Evolutionary conservation across 2,888 invertebrate genomes (phyloP).

Genomic region (Hemicrepidius hirtus): DNA sequence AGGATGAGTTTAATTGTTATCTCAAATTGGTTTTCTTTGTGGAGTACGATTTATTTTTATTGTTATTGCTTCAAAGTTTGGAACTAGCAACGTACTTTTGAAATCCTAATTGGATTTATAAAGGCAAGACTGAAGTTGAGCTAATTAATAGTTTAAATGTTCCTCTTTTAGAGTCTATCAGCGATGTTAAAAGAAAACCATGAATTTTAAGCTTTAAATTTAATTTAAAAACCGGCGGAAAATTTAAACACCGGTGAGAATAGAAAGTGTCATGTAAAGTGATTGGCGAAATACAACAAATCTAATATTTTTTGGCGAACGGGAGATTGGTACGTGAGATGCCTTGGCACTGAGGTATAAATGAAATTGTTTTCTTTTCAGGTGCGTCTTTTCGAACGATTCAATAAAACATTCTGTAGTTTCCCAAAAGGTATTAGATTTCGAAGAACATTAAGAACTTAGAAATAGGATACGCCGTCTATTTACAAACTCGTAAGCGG

Average conservation of each 20-base stretch:
- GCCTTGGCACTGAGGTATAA: conserved; percentile 34
- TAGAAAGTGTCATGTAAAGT: conserved; percentile 40
- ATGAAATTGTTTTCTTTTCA: conserved; percentile 46
- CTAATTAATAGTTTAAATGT: conserved; percentile 4
- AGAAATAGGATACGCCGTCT: conserved; percentile 36
- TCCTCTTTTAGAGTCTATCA: too few relatives aligned
- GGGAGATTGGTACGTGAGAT: conserved; percentile 39
- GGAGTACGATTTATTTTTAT: conserved; percentile 44
- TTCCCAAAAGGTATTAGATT: conserved; percentile 35
- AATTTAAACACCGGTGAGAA: conserved; percentile 34
- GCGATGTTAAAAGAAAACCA: too few relatives aligned
- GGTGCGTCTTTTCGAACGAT: conserved; percentile 36
- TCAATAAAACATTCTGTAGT: conserved; percentile 41
- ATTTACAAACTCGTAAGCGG: conserved; percentile 35
- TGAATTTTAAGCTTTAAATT: conserved; percentile 4
- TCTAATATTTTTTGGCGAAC: conserved; percentile 41
- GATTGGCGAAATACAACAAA: conserved; percentile 36
- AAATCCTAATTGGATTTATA: conserved; percentile 37
- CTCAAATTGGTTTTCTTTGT: conserved; percentile 49
- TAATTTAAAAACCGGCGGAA: not conserved
- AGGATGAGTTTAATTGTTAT: conserved; percentile 49
- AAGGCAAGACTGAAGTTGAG: conserved; percentile 17
- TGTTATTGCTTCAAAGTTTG: conserved; percentile 44
- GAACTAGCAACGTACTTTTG: conserved; percentile 31
- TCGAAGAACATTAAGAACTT: conserved; percentile 42